Evolutionary conservation across 2,888 invertebrate genomes (phyloP), one percentile per base, ranked within the genome.

Genomic region (Cataglyphis altisquamis): DNA sequence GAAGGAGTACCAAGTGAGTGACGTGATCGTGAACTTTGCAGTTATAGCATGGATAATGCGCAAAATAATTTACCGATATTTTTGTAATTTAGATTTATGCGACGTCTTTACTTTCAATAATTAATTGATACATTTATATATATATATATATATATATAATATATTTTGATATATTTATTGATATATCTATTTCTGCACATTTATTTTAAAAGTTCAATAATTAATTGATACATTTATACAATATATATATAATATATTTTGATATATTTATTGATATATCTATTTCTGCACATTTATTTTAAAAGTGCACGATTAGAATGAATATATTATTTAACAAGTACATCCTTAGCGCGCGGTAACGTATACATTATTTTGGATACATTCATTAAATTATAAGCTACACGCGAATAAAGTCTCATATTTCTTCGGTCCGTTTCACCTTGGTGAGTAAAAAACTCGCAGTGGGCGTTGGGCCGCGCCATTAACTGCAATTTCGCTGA

Each of bases 401-500:
- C 86, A 84, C 83, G 84, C 48, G 88, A 87, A 89, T 89, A 89
- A 89, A 89, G 85, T 89, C 89, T 89, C 89, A 87, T 86, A 89
- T 87, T 87, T 88, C 89, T 88, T 85, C 84, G 72, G 83, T 86
- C 83, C 87, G 89, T 89, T 89, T 86, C 89, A 89, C 86, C 89
- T 88, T 83, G 67, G 89, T 48, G 72, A 70, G 89, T 88, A 89
- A 89, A 89, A 89, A 91, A 85, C 84, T 67, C 67, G 66, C 82
- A 74, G 91, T 92, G 91, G 92, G 92, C 91, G 92, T 91, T 87
- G 90, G 89, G 88, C 88, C 86, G 89, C 89, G 89, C 90, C 92
- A 92, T 93, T 92, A 92, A 91, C 87, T 89, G 91, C 91, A 92
- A 92, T 91, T 92, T 92, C 87, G 88, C 91, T 89, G 89, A 89